phyloP scores from a whole-genome alignment of 2,797 vertebrate species.

The Mus spretus region DNA sequence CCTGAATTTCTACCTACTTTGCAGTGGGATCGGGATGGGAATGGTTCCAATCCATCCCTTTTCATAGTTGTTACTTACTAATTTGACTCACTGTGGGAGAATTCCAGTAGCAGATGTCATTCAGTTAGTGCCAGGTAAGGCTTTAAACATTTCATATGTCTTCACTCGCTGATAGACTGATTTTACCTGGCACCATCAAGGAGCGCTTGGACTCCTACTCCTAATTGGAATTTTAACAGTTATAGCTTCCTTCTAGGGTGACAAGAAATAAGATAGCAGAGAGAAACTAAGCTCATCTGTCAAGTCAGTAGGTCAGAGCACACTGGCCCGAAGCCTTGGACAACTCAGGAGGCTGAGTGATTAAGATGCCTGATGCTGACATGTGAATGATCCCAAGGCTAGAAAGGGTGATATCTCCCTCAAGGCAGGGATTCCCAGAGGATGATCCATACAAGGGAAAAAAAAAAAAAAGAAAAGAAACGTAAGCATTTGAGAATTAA shows the following conservation, averaged over 20 bases:
- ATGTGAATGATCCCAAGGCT: not conserved
- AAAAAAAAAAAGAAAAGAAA: not conserved
- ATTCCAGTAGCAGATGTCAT: constrained; percentile 45
- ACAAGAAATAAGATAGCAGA: constrained; percentile 33
- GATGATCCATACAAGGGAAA: not conserved
- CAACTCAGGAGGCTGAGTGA: not conserved
- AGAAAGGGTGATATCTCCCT: constrained; percentile 7
- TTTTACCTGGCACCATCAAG: not conserved
- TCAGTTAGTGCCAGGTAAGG: not conserved
- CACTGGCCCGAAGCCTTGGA: not conserved
- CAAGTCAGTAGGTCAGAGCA: constrained; percentile 21
- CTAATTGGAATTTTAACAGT: constrained; percentile 47
- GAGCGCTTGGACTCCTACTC: constrained; percentile 37
- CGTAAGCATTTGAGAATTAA: constrained; percentile 52
- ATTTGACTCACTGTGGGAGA: constrained; percentile 22
- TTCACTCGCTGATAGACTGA: not conserved
- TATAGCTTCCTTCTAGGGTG: constrained; percentile 28
- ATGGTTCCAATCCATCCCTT: constrained; percentile 34
- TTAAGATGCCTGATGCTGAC: constrained; percentile 31
- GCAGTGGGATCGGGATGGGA: not conserved
- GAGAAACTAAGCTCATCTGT: constrained; percentile 44
- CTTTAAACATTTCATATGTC: constrained; percentile 40
- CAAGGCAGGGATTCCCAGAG: not conserved
- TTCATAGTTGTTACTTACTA: constrained; percentile 42
- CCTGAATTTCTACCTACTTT: constrained; percentile 20